phyloP scores from a whole-genome alignment of 1,140 invertebrate species.

The Arctopsyche grandis region DNA sequence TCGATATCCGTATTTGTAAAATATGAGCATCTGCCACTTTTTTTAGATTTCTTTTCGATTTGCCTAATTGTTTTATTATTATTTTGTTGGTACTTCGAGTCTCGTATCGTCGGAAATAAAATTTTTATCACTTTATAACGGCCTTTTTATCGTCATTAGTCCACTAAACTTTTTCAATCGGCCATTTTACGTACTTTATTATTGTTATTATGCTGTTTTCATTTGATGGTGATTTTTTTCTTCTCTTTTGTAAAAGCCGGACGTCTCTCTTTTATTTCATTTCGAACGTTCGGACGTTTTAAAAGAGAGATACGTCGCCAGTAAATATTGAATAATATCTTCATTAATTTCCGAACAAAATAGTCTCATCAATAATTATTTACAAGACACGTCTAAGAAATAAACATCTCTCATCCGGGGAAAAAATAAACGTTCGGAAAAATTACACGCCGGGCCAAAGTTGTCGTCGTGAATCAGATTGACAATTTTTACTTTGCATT shows the following conservation, averaged over 20 bases:
- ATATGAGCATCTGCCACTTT: not conserved
- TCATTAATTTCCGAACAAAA: conserved; percentile 14
- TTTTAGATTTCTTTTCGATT: not conserved
- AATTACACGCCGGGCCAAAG: not conserved
- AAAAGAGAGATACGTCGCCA: conserved; percentile 2
- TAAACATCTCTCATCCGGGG: conserved; percentile 1
- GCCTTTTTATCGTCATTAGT: conserved; percentile 25
- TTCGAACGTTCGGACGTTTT: not conserved
- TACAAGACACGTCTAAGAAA: conserved; percentile 2
- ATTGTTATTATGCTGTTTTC: too few relatives aligned
- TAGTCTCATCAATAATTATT: conserved; percentile 17
- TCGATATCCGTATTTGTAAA: too few relatives aligned
- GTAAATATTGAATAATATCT: conserved; percentile 23
- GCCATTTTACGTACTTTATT: not conserved
- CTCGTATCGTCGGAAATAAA: conserved; percentile 8
- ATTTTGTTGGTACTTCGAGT: conserved; percentile 16
- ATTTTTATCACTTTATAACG: conserved; percentile 28
- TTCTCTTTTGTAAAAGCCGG: not conserved
- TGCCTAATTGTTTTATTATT: conserved; percentile 16
- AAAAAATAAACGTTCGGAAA: not conserved
- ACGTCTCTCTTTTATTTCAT: not conserved
- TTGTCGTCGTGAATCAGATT: conserved; percentile 12
- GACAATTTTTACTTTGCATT: not conserved
- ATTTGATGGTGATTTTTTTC: not conserved
- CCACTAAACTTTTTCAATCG: conserved; percentile 26